Conservation (phyloP, 2,888 invertebrate species). For the Baccha elongata region DNA sequence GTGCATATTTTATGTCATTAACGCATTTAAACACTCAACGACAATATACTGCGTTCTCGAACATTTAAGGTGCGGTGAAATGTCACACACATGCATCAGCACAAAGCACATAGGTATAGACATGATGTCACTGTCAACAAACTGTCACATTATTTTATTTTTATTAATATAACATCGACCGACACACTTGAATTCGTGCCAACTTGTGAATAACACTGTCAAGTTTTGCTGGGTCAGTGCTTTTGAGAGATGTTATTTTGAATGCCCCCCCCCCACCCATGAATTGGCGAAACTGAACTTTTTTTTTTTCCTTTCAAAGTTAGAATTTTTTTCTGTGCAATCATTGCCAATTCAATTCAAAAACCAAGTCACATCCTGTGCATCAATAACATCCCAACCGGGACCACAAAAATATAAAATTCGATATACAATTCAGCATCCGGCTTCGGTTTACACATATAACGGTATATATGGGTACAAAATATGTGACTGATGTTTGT, state of each 20-base stretch:
- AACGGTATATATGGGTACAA: slow-evolving; percentile 51
- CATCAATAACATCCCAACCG: slow-evolving; percentile 67
- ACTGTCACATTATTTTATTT: slow-evolving; percentile 67
- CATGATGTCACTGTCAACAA: slow-evolving; percentile 65
- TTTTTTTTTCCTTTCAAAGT: neutral
- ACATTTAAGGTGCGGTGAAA: slow-evolving; percentile 26
- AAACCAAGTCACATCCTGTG: slow-evolving; percentile 69
- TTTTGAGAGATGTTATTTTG: neutral
- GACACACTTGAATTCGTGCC: slow-evolving; percentile 28
- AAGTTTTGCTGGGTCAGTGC: slow-evolving; percentile 54
- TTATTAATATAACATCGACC: neutral
- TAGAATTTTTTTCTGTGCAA: neutral
- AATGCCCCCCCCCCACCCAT: slow-evolving; percentile 34
- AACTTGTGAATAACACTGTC: slow-evolving; percentile 34
- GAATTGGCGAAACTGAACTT: slow-evolving; percentile 24
- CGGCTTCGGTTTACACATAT: slow-evolving; percentile 50
- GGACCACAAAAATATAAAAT: slow-evolving; percentile 46
- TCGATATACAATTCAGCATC: slow-evolving; percentile 70
- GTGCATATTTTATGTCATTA: slow-evolving; percentile 72
- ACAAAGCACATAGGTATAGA: neutral
- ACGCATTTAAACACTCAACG: slow-evolving; percentile 58
- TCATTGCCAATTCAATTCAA: slow-evolving; percentile 37
- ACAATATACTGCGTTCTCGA: neutral
- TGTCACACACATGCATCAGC: slow-evolving; percentile 60
- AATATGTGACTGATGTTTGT: slow-evolving; percentile 68